Conservation (phyloP, 2,113 vertebrate genomes). For the Melanotaenia duboulayi region DNA sequence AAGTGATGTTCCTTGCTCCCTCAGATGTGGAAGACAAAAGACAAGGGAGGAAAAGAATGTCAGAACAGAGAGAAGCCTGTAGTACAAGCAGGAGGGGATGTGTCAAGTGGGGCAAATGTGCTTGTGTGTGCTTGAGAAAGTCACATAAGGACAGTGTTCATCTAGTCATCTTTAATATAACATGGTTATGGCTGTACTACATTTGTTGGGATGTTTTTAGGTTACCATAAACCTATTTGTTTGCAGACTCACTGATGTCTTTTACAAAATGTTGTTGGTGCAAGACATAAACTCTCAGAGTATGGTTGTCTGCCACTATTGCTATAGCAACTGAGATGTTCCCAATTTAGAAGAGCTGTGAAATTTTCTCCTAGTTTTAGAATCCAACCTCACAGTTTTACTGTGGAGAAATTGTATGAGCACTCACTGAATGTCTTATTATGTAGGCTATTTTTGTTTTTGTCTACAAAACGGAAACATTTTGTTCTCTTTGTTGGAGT, state of each 20-base stretch:
- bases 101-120: slow-evolving; percentile 47
- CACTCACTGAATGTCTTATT: slow-evolving; percentile 24
- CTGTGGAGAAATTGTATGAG: slow-evolving; percentile 10
- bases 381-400: slow-evolving; percentile 11
- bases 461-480: slow-evolving; percentile 17
- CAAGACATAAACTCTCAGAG: slow-evolving; percentile 57
- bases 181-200: not conserved
- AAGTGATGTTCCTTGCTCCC: slow-evolving; percentile 37
- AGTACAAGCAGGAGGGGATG: slow-evolving; percentile 19
- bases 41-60: slow-evolving; percentile 18
- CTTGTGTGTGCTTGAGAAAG: slow-evolving; percentile 22
- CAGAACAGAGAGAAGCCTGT: slow-evolving; percentile 17
- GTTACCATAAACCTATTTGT: slow-evolving; percentile 9
- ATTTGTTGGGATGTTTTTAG: slow-evolving; percentile 23
- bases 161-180: slow-evolving; percentile 2
- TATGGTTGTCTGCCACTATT: slow-evolving; percentile 71
- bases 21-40: slow-evolving; percentile 41
- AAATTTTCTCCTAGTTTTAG: slow-evolving; percentile 59
- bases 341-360: slow-evolving; percentile 57
- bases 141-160: slow-evolving; percentile 9
- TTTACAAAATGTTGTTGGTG: slow-evolving; percentile 43
- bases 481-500: slow-evolving; percentile 38
- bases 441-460: slow-evolving; percentile 16
- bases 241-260: slow-evolving; percentile 17
- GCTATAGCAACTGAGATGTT: slow-evolving; percentile 74